Evolutionary conservation across 1,140 invertebrate species (phyloP).

Genomic region (Mamestra configurata): DNA sequence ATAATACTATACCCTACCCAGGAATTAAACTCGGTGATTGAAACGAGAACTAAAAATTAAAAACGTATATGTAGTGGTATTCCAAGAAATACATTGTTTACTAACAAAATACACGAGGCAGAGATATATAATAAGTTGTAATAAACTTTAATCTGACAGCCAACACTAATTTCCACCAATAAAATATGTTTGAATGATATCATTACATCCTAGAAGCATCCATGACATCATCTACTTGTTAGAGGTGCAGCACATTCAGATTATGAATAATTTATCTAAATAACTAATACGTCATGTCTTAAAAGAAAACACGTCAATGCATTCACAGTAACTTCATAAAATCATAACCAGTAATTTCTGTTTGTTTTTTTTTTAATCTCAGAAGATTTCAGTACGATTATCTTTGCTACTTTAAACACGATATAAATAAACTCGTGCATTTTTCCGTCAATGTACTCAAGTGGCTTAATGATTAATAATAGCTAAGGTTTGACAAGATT

Average conservation of each 20-base stretch:
- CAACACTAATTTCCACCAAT: not conserved
- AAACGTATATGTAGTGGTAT: too few species aligned
- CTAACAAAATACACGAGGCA: not conserved
- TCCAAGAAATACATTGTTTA: not conserved
- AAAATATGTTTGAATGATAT: not conserved
- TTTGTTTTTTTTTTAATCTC: too few species aligned
- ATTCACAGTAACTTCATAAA: not conserved
- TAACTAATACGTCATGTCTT: not conserved
- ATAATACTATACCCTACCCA: too few species aligned
- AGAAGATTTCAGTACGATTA: too few species aligned
- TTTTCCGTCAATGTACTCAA: too few species aligned
- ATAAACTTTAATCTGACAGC: not conserved
- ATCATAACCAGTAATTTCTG: too few species aligned
- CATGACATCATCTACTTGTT: not conserved
- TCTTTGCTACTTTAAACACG: too few species aligned
- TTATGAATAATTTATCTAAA: conserved; percentile 17
- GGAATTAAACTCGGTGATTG: too few species aligned
- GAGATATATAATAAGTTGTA: not conserved
- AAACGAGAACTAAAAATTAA: too few species aligned
- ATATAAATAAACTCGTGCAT: too few species aligned
- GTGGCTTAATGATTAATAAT: too few species aligned
- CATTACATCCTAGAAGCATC: not conserved
- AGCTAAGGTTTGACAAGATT: too few species aligned
- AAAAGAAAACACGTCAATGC: not conserved
- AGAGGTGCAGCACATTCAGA: not conserved